Evolutionary conservation across 2,797 vertebrate genomes (phyloP), one percentile per base, ranked within the genome.

Genomic region (Tragelaphus oryx): DNA sequence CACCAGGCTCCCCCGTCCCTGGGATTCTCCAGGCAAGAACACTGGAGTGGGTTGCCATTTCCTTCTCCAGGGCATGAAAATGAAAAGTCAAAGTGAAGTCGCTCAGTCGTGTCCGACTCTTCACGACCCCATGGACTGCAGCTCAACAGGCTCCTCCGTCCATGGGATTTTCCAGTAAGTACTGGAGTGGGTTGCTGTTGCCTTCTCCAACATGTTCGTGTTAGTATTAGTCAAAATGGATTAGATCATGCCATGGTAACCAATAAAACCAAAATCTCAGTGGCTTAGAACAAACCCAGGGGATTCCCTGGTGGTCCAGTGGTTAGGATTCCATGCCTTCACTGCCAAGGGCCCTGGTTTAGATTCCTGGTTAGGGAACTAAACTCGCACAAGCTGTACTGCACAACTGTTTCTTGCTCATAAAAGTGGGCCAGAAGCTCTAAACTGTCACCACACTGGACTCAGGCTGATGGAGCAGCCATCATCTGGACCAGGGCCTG

Each of bases 221-320:
- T 44, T 82, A 55, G 24, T 54, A 54, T 89, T n/a, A 16, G 9
- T 60, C 24, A 82, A 68, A 62, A 50, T 80, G 48, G 62, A 85
- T n/a, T 79, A 28, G 78, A 54, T 84, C 33, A 41, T 52, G 26
- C n/a, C 13, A 0, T 24, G 26, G 1, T 57, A 30, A 60, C 54
- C 18, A 54, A 26, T n/a, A 52, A 93, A 87, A 50, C 85, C 88
- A 54, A 89, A 76, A 86, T 55, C 82, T 93, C 62, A 75, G 20
- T 57, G n/a, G 24, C 87, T 71, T 52, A 88, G 26, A 88, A 74
- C 65, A 68, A 37, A 37, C 65, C 65, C 33, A 37, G 18, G 60
- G 18, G 37, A 68, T 68, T 37, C 62, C n/a, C n/a, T 68, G 62
- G 62, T 68, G 4, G n/a, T 11, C 65, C 33, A 68, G 33, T 68